Percentiles rank a stretch among this genome's conserved stretches.
phyloP scores from a whole-genome alignment of 2,797 vertebrate species.

The Eurystomus glaucurus region DNA sequence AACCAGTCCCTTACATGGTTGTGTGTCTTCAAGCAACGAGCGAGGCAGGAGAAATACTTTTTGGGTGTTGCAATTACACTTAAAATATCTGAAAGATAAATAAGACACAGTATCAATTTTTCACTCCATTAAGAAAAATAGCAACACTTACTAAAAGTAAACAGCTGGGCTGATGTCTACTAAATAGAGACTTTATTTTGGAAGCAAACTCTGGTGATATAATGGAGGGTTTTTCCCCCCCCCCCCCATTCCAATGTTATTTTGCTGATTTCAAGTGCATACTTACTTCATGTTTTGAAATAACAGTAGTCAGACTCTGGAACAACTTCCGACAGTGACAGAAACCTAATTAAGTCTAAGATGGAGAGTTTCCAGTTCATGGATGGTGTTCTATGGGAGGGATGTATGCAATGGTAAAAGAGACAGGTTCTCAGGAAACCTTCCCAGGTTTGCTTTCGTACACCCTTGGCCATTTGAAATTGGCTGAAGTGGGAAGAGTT shows the following conservation, averaged over 20 bases:
- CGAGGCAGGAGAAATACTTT: not conserved
- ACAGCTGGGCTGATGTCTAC: not conserved
- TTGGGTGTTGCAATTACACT: not conserved
- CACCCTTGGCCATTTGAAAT: not conserved
- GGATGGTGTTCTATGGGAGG: not conserved
- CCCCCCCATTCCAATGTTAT: not conserved
- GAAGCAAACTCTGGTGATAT: constrained; percentile 6
- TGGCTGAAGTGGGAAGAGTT: not conserved
- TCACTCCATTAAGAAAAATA: not conserved
- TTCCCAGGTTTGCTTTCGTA: accelerated
- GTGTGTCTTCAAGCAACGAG: not conserved
- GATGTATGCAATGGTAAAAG: not conserved
- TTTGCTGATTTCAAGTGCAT: not conserved
- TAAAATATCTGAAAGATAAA: not conserved
- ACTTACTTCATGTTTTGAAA: not conserved
- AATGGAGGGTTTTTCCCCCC: not conserved
- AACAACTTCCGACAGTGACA: not conserved
- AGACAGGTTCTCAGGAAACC: not conserved
- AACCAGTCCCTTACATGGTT: not conserved
- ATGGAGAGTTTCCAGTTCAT: not conserved
- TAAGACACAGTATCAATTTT: not conserved
- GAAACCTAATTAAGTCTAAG: not conserved
- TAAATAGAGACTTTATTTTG: constrained; percentile 54
- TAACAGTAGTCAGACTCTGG: not conserved
- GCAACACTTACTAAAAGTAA: not conserved